A percentile compares a stretch with the other conserved stretches of the same genome.
Evolutionary conservation across 2,888 invertebrate genomes (phyloP).

Genomic region (Mayetiola destructor): DNA sequence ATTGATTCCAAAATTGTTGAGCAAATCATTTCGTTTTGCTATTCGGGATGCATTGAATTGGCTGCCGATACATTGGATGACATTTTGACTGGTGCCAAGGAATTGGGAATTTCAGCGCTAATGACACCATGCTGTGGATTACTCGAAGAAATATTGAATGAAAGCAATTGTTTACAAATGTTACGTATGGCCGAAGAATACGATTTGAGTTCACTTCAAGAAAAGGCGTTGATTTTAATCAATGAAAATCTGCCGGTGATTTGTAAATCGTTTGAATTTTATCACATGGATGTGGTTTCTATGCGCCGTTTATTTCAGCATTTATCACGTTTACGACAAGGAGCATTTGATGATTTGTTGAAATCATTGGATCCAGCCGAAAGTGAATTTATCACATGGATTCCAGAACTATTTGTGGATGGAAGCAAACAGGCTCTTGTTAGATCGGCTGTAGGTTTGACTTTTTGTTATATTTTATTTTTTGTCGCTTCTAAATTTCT

Average conservation of each 20-base stretch:
- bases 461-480: background rate
- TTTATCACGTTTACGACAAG: background rate
- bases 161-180: background rate
- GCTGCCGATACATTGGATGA: background rate
- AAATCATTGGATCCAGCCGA: background rate
- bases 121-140: background rate
- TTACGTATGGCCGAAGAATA: background rate
- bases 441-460: background rate
- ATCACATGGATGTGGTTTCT: background rate
- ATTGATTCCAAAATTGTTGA: background rate
- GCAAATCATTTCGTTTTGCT: constrained; percentile 4
- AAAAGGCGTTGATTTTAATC: background rate
- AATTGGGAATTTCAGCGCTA: background rate
- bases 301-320: background rate
- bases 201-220: background rate
- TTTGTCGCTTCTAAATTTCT: background rate
- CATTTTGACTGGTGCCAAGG: background rate
- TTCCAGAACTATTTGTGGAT: background rate
- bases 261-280: background rate
- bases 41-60: background rate
- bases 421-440: background rate
- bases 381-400: background rate
- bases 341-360: background rate
- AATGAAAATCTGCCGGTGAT: background rate
- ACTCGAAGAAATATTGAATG: background rate